A percentile compares a stretch with the other conserved stretches of the same genome.
Evolutionary conservation across 1,140 invertebrate genomes (phyloP).

Genomic region (Atopsyche davidsoni): DNA sequence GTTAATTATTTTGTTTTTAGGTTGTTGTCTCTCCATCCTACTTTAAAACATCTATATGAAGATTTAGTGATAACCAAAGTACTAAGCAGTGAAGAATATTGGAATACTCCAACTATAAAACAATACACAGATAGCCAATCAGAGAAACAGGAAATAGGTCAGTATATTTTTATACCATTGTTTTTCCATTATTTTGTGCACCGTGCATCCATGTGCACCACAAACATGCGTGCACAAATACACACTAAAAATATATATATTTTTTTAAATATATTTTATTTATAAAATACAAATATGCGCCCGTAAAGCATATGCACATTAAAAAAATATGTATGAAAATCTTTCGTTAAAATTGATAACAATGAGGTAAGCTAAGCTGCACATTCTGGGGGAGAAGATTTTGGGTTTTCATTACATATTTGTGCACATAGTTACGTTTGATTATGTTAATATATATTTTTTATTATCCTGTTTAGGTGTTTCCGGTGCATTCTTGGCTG

Average conservation of each 20-base stretch:
- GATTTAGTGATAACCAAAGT: conserved; percentile 93
- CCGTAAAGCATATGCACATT: too few relatives aligned
- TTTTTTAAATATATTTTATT: too few relatives aligned
- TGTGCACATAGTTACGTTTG: neutral
- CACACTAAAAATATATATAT: too few relatives aligned
- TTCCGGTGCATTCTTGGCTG: conserved; percentile 82
- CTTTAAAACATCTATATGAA: conserved; percentile 77
- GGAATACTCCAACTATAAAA: conserved; percentile 77
- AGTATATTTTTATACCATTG: too few relatives aligned
- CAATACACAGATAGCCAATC: conserved; percentile 70
- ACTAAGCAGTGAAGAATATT: conserved; percentile 93
- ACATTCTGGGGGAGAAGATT: too few relatives aligned
- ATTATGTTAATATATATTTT: conserved; percentile 2
- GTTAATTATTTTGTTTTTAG: conserved; percentile 37
- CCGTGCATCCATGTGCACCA: too few relatives aligned
- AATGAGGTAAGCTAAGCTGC: too few relatives aligned
- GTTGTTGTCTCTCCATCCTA: conserved; percentile 76
- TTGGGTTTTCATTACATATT: conserved; percentile 11
- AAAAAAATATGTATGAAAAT: too few relatives aligned
- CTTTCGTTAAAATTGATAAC: too few relatives aligned
- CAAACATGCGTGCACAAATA: too few relatives aligned
- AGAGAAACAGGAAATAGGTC: conserved; percentile 76
- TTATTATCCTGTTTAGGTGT: conserved; percentile 57
- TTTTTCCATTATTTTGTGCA: too few relatives aligned
- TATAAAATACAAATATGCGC: too few relatives aligned